phyloP scores from a whole-genome alignment of 2,113 vertebrate species.

The Myodes glareolus region DNA sequence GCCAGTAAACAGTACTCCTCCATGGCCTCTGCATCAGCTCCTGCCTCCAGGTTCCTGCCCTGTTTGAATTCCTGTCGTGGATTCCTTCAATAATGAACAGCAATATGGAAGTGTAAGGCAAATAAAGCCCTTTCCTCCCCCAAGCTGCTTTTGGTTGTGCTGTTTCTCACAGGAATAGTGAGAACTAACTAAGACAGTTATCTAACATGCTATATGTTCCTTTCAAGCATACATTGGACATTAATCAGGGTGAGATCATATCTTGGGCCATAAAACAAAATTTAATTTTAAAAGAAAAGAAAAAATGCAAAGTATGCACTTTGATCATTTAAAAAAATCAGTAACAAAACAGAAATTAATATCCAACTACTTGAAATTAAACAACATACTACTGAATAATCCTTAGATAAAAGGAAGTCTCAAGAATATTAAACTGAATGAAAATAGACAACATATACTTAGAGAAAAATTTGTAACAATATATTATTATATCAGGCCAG shows the following conservation, averaged over 20 bases:
- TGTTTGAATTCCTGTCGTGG: not conserved
- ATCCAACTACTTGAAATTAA: constrained; percentile 13
- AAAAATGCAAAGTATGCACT: not conserved
- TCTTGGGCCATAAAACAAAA: not conserved
- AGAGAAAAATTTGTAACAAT: constrained; percentile 29
- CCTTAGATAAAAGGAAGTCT: not conserved
- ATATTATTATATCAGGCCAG: not conserved
- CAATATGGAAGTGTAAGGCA: not conserved
- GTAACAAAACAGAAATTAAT: not conserved
- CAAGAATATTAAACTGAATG: constrained; percentile 39
- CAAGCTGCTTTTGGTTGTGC: not conserved
- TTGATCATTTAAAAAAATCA: not conserved
- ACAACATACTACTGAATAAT: constrained; percentile 40
- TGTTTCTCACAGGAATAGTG: not conserved
- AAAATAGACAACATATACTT: constrained; percentile 10
- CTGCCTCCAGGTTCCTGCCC: not conserved
- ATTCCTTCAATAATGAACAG: not conserved
- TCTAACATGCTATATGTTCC: not conserved
- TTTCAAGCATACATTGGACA: not conserved
- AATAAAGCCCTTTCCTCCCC: not conserved
- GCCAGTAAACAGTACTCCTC: not conserved
- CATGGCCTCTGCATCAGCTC: not conserved
- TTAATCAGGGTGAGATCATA: not conserved
- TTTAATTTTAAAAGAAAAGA: constrained; percentile 49
- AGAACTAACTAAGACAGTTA: not conserved